Conservation (phyloP, 2,113 vertebrate species). For the Romanogobio albipinnatus region DNA sequence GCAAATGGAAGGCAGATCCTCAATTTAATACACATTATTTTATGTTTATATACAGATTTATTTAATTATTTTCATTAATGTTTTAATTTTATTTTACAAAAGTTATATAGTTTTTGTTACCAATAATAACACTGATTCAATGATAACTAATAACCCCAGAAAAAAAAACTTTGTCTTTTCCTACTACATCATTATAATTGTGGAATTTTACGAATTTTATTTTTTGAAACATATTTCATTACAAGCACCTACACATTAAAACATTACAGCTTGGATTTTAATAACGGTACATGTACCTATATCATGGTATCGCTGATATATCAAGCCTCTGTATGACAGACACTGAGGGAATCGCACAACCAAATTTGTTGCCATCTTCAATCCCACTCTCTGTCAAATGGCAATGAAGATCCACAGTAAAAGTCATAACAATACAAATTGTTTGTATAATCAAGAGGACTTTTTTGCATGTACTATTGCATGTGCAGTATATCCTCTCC, state of each 20-base stretch:
- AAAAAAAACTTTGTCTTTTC: neutral
- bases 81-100: neutral
- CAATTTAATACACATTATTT: neutral
- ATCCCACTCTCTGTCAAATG: slow-evolving; percentile 73
- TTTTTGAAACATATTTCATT: neutral
- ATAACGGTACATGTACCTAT: neutral
- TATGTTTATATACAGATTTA: neutral
- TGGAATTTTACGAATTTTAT: neutral
- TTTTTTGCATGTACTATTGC: neutral
- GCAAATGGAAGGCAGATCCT: neutral
- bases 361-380: slow-evolving; percentile 78
- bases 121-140: neutral
- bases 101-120: neutral
- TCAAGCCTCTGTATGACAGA: slow-evolving; percentile 58
- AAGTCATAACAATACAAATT: neutral
- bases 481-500: neutral
- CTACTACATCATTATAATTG: neutral
- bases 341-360: slow-evolving; percentile 61
- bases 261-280: neutral
- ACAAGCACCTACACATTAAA: neutral
- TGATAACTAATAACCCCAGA: neutral
- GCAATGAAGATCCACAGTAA: slow-evolving; percentile 47
- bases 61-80: neutral
- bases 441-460: neutral
- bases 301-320: neutral